These are phyloP conservation scores for Pocillopora damicornis DNA, from an alignment of 64 coral and sea anemone species.

Conservation along the genomic window DNA sequence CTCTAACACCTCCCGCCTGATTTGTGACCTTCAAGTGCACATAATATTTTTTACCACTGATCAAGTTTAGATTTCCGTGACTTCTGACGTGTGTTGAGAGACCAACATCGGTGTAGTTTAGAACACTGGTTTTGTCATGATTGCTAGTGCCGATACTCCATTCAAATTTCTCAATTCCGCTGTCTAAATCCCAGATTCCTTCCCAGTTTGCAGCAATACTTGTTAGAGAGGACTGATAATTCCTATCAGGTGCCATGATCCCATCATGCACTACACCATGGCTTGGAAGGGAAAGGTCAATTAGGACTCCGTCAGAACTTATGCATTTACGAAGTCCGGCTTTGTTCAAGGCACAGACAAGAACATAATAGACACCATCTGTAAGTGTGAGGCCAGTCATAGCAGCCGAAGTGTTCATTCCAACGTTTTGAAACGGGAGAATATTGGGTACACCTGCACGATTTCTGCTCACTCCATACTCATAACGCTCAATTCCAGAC, in stretches of 20 bases:
- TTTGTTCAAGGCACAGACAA: conserved; percentile 84
- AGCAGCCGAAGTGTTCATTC: conserved; percentile 31
- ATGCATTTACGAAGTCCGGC: conserved; percentile 68
- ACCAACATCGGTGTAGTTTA: conserved; percentile 54
- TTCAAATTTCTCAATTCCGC: conserved; percentile 60
- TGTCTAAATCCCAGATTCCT: conserved; percentile 84
- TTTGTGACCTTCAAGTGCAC: conserved; percentile 62
- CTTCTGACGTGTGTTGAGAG: conserved; percentile 78
- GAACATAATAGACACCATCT: conserved; percentile 76
- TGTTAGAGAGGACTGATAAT: conserved; percentile 58
- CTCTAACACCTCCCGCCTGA: conserved; percentile 55
- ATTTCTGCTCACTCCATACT: conserved; percentile 76
- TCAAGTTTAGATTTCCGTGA: conserved; percentile 33
- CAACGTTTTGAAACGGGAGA: conserved; percentile 38
- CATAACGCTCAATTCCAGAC: conserved; percentile 73
- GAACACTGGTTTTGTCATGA: conserved; percentile 37
- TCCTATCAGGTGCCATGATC: conserved; percentile 68
- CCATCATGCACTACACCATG: conserved; percentile 87
- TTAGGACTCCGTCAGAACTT: conserved; percentile 75
- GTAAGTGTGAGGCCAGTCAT: conserved; percentile 39
- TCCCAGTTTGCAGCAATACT: conserved; percentile 89
- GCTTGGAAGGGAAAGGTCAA: conserved; percentile 63
- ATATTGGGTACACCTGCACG: conserved; percentile 61
- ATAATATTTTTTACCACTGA: conserved; percentile 56
- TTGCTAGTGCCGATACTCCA: conserved; percentile 64